Base-by-base conservation (phyloP, 2,888 invertebrate species). In the Cheilosia soror region DNA sequence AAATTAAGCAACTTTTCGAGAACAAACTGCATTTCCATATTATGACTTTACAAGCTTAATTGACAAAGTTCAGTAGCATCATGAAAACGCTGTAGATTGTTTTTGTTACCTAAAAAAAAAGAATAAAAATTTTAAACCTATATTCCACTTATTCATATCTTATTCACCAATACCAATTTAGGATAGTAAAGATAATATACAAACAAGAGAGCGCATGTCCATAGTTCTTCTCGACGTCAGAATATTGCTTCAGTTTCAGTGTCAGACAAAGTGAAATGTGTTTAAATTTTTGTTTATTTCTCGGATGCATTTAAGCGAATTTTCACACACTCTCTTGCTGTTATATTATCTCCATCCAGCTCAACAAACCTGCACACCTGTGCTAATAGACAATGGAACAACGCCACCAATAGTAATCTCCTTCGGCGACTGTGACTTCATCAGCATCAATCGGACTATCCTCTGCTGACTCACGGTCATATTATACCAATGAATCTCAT, bases 61-160 rank as follows among this genome's bases (percentile, higher is more conserved):
- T 53, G 15, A 78, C 66, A 66, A 88, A 88, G 62, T 71, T 87
- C 58, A 84, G 77, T 87, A 89, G 85, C 88, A 88, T 87, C 87
- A 87, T 88, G 81, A 87, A 87, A 87, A 89, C 83, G 87, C 90
- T 89, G 86, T 88, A 90, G 87, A 90, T 89, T 71, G 89, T 88
- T 89, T 90, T 90, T 71, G 89, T 87, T 82, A 89, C 90, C 90
- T 89, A 84, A 42, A 71, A 72, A 69, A n/a, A 5, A 68, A 85
- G n/a, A 11, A 4, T 4, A 3, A 11, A 37, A 11, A 11, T 11
- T 9, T 9, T 33, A 33, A 51, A 63, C 5, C 0, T 20, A 4
- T 20, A 1, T 25, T 20, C 0, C 0, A 20, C 20, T 20, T 20
- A 20, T 20, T 20, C 20, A 20, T 20, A 20, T 20, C 20, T 20